A percentile compares a stretch with the other conserved stretches of the same genome.
Conservation (phyloP, 1,140 invertebrate species). For the Spodoptera frugiperda region DNA sequence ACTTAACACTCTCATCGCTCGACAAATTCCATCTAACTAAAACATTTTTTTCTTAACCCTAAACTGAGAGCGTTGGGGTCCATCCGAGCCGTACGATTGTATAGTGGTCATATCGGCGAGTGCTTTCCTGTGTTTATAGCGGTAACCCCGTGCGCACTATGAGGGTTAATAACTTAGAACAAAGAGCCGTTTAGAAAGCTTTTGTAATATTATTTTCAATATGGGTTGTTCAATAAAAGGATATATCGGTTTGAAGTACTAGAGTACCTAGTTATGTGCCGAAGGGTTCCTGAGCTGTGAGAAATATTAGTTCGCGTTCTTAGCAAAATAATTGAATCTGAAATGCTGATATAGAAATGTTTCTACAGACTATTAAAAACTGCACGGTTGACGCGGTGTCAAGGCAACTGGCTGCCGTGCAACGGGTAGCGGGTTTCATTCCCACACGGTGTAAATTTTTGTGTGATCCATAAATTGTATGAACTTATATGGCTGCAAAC, state of each 20-base stretch:
- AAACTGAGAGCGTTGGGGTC: constrained; percentile 1
- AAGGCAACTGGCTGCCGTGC: no score
- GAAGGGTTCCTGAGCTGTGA: no score
- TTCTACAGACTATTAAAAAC: no score
- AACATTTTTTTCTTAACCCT: constrained; percentile 19
- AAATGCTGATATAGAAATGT: no score
- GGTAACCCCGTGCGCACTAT: background rate
- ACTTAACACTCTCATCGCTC: constrained; percentile 13
- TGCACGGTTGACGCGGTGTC: no score
- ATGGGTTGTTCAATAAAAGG: background rate
- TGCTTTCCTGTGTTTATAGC: constrained; percentile 59
- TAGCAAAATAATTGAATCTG: no score
- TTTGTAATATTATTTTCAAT: constrained; percentile 31
- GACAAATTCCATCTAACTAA: background rate
- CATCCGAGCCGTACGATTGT: constrained; percentile 11
- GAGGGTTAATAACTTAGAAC: constrained; percentile 44
- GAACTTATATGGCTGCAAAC: no score
- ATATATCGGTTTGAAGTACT: constrained; percentile 9
- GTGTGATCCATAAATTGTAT: no score
- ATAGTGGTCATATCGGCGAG: constrained; percentile 43
- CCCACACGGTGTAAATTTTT: no score
- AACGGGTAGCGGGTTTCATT: no score
- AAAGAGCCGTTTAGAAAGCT: constrained; percentile 37
- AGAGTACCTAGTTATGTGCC: background rate
- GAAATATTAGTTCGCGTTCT: no score